Conservation (phyloP, 1,140 invertebrate species). For the Antheraea pernyi region DNA sequence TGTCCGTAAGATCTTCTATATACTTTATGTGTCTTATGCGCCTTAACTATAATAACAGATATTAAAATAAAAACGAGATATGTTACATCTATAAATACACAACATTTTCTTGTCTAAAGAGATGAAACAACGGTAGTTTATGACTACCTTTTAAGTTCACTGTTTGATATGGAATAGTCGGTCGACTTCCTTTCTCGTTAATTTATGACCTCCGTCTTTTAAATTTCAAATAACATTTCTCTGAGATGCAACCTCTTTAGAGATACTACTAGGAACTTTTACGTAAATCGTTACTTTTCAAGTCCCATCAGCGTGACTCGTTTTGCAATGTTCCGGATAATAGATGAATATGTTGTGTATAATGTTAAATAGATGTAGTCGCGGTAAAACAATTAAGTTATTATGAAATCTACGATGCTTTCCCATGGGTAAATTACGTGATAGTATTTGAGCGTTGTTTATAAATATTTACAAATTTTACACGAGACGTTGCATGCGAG, state of each 20-base stretch:
- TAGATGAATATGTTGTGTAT: not conserved
- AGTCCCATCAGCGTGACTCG: not conserved
- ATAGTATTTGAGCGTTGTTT: not conserved
- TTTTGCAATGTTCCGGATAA: not conserved
- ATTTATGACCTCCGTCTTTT: not conserved
- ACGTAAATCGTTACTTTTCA: not conserved
- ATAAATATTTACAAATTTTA: no score
- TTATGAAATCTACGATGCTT: not conserved
- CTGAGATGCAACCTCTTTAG: not conserved
- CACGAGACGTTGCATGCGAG: no score
- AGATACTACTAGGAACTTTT: not conserved
- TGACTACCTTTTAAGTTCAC: not conserved
- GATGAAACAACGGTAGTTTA: not conserved
- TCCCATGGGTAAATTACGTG: not conserved
- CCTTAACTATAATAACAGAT: no score
- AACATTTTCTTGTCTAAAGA: not conserved
- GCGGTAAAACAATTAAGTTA: not conserved
- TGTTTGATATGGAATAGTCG: slow-evolving; percentile 1
- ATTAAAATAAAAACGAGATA: not conserved
- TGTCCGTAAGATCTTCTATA: no score
- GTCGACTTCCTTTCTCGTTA: not conserved
- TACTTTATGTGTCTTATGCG: no score
- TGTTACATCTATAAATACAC: not conserved
- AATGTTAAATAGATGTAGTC: not conserved
- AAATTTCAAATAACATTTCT: not conserved